Conservation (phyloP, 2,113 vertebrate species). For the Chionis minor region DNA sequence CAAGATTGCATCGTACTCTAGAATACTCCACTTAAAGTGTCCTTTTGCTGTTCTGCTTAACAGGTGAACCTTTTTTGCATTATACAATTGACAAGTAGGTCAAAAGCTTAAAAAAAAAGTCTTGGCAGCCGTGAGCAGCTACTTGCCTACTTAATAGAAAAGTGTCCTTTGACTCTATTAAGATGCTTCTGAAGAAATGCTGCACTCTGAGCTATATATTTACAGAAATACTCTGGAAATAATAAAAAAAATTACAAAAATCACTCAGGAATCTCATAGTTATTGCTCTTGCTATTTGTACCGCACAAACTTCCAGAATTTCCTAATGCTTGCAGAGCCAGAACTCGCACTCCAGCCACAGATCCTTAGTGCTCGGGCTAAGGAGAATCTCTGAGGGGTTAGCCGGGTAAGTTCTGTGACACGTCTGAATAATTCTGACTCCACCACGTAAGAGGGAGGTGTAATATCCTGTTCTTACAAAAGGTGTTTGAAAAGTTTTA, state of each 20-base stretch:
- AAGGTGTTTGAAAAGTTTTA: background rate
- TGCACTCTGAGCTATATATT: background rate
- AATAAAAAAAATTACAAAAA: background rate
- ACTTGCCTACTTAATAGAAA: background rate
- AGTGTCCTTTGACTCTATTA: background rate
- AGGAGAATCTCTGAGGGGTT: background rate
- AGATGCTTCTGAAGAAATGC: background rate
- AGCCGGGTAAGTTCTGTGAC: background rate
- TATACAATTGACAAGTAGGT: background rate
- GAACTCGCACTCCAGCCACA: background rate
- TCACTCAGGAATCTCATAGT: background rate
- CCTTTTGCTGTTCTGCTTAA: background rate
- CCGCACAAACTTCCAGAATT: background rate
- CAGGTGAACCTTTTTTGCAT: background rate
- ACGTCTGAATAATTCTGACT: background rate
- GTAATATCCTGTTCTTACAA: background rate
- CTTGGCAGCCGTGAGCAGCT: background rate
- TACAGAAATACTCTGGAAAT: background rate
- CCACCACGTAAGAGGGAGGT: background rate
- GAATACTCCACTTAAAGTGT: background rate
- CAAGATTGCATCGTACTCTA: background rate
- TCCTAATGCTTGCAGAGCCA: background rate
- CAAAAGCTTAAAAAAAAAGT: background rate
- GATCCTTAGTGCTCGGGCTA: background rate
- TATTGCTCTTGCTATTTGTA: background rate